Evolutionary conservation across 2,113 vertebrate species (phyloP).

Genomic region (Hippocampus guttulatus): DNA sequence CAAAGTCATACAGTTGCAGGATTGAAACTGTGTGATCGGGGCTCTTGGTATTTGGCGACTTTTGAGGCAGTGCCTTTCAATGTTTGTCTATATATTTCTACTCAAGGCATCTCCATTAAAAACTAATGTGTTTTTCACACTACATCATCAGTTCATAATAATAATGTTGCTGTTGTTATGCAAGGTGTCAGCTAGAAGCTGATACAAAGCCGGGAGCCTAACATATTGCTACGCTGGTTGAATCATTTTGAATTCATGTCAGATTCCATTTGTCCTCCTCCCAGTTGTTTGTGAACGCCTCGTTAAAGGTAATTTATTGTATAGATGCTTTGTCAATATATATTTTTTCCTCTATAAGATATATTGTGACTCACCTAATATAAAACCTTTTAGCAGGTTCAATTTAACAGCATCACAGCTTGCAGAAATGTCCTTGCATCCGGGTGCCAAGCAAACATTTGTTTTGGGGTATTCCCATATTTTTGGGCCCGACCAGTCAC

Average conservation of each 20-base stretch:
- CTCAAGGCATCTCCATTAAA: not conserved
- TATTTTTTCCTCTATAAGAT: conserved; percentile 18
- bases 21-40: not conserved
- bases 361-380: conserved; percentile 22
- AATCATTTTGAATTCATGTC: not conserved
- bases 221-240: not conserved
- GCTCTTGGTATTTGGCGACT: not conserved
- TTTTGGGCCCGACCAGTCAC: conserved; percentile 17
- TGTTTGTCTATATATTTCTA: not conserved
- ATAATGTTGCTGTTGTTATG: not conserved
- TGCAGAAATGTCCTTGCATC: conserved; percentile 30
- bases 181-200: not conserved
- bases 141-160: not conserved
- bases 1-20: not conserved
- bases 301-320: conserved; percentile 32
- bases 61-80: not conserved
- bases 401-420: conserved; percentile 35
- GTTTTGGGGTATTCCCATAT: conserved; percentile 22
- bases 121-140: not conserved
- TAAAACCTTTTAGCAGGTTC: conserved; percentile 24
- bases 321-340: conserved; percentile 19
- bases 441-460: not conserved
- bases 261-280: conserved; percentile 8
- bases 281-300: conserved; percentile 9
- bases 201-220: not conserved